Evolutionary conservation across 2,797 vertebrate species (phyloP).

Genomic region (Anisognathus igniventris): DNA sequence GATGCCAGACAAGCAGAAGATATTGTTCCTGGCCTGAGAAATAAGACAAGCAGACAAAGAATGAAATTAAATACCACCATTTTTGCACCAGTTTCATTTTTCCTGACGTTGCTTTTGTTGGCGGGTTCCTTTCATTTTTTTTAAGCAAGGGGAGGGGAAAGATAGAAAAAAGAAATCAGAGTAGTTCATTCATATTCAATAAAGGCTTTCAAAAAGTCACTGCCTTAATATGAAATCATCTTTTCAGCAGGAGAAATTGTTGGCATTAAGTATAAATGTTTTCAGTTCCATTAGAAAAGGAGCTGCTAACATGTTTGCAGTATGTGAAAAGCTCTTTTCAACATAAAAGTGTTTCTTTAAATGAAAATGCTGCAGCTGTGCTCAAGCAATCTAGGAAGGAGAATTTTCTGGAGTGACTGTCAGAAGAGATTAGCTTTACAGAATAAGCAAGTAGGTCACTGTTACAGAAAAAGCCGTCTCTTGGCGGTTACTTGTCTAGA

Average conservation of each 20-base stretch:
- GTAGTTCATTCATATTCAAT: background rate
- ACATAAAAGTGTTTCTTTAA: slow-evolving; percentile 20
- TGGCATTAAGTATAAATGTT: background rate
- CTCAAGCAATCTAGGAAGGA: slow-evolving; percentile 54
- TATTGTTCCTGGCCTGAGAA: background rate
- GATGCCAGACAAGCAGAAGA: background rate
- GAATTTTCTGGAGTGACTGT: slow-evolving; percentile 65
- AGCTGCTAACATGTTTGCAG: background rate
- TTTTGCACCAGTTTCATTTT: background rate
- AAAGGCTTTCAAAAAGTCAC: background rate
- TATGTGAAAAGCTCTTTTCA: background rate
- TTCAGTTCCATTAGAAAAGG: background rate
- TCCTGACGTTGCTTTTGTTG: background rate
- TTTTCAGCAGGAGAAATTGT: background rate
- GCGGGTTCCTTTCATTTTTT: background rate
- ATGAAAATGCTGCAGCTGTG: slow-evolving; percentile 41
- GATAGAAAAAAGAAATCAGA: background rate
- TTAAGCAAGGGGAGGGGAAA: background rate
- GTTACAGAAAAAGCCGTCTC: slow-evolving; percentile 66
- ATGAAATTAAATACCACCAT: background rate
- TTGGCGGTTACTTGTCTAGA: slow-evolving; percentile 57
- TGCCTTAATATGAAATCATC: background rate
- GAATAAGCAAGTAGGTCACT: slow-evolving; percentile 73
- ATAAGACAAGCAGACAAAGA: background rate
- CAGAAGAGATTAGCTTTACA: slow-evolving; percentile 62